A percentile compares a stretch with the other conserved stretches of the same genome.
Conservation (phyloP, 2,113 vertebrate genomes). For the Crocuta crocuta region DNA sequence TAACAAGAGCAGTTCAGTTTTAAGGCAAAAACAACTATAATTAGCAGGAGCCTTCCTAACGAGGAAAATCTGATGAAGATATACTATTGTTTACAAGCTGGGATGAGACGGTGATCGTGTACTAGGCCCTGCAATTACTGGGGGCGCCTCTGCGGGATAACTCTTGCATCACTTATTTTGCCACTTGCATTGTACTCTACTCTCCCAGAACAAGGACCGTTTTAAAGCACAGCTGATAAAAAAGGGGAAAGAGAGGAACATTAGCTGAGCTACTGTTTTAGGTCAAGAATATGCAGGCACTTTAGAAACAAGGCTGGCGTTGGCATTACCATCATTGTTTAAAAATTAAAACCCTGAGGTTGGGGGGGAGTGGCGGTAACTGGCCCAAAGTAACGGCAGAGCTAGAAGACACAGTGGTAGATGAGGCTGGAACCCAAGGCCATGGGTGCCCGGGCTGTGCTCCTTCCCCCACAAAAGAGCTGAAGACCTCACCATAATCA, state of each 20-base stretch:
- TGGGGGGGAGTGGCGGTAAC: background rate
- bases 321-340: background rate
- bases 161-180: background rate
- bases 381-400: background rate
- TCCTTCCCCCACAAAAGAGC: background rate
- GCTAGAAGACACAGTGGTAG: background rate
- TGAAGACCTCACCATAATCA: accelerated
- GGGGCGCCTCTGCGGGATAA: background rate
- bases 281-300: background rate
- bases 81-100: background rate
- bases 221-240: background rate
- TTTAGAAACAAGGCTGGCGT: background rate
- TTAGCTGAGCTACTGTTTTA: background rate
- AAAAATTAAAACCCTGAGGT: background rate
- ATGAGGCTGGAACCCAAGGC: background rate
- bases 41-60: conserved; percentile 72
- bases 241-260: background rate
- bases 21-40: conserved; percentile 78
- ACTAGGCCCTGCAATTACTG: background rate
- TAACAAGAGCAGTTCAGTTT: conserved; percentile 75
- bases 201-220: background rate
- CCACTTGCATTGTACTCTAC: background rate
- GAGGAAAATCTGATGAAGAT: conserved; percentile 78
- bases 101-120: background rate
- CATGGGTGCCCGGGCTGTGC: accelerated